A percentile compares a stretch with the other conserved stretches of the same genome.
phyloP scores from a whole-genome alignment of 2,797 vertebrate genomes.

The Argya squamiceps region DNA sequence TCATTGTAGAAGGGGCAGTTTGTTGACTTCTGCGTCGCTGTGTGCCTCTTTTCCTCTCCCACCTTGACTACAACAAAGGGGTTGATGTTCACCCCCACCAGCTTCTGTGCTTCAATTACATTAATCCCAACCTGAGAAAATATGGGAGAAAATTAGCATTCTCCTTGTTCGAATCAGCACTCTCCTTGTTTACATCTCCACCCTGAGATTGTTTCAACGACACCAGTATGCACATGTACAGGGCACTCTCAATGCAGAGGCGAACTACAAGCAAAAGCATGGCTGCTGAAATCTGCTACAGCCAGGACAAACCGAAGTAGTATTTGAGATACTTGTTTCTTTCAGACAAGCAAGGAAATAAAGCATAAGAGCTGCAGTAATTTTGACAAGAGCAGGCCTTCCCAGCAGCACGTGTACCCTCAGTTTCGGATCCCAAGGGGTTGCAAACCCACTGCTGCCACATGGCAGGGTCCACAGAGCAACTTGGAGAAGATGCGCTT shows the following conservation, averaged over 20 bases:
- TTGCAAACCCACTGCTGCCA: not conserved
- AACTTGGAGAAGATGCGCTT: not conserved
- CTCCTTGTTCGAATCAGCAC: not conserved
- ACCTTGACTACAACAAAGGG: constrained; percentile 87
- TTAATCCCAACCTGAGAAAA: constrained; percentile 86
- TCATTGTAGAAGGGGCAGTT: constrained; percentile 94
- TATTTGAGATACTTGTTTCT: not conserved
- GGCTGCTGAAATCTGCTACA: not conserved
- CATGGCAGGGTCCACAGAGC: not conserved
- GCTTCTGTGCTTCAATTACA: constrained; percentile 90
- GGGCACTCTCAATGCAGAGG: not conserved
- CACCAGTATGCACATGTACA: not conserved
- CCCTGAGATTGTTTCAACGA: not conserved
- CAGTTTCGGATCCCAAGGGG: not conserved
- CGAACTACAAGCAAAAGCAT: accelerated
- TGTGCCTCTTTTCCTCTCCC: constrained; percentile 87
- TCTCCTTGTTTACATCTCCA: not conserved
- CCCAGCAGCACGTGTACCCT: not conserved
- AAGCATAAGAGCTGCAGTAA: not conserved
- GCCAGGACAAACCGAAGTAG: not conserved
- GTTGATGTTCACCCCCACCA: constrained; percentile 92
- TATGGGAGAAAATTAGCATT: not conserved
- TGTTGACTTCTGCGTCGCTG: constrained; percentile 87
- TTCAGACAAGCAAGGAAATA: not conserved
- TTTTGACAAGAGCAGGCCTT: not conserved